Evolutionary conservation across 2,797 vertebrate genomes (phyloP).

Genomic region (Anguilla pacifica): DNA sequence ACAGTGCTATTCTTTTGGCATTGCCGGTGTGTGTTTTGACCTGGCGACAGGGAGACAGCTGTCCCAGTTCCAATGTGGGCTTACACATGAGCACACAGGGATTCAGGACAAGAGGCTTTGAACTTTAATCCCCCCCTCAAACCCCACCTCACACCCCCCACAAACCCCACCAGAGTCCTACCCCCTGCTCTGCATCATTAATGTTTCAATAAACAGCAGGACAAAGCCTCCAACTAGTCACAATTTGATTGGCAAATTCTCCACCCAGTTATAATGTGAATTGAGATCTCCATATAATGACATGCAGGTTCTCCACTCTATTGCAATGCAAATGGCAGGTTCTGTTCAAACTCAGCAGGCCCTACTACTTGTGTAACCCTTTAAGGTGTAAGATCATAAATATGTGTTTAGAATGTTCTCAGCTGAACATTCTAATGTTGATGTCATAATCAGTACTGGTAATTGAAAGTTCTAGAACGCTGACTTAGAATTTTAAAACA

Average conservation of each 20-base stretch:
- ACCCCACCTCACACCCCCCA: not conserved
- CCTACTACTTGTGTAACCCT: not conserved
- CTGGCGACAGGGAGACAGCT: not conserved
- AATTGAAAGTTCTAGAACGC: too few relatives aligned
- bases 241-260: not conserved
- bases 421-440: too few relatives aligned
- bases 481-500: too few relatives aligned
- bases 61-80: not conserved
- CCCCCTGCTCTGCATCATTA: not conserved
- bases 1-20: not conserved
- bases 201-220: not conserved
- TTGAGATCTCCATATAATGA: not conserved
- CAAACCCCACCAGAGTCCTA: not conserved
- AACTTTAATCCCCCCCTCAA: not conserved
- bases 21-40: not conserved
- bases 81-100: not conserved
- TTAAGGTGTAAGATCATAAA: too few relatives aligned
- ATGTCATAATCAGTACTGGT: too few relatives aligned
- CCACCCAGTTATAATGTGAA: not conserved
- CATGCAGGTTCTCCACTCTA: not conserved
- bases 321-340: not conserved
- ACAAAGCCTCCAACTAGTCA: not conserved
- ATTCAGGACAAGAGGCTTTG: conserved; percentile 10
- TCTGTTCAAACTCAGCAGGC: not conserved
- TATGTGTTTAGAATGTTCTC: too few relatives aligned